Evolutionary conservation across 2,888 invertebrate genomes (phyloP).

Genomic region (Platerodrilus igneus): DNA sequence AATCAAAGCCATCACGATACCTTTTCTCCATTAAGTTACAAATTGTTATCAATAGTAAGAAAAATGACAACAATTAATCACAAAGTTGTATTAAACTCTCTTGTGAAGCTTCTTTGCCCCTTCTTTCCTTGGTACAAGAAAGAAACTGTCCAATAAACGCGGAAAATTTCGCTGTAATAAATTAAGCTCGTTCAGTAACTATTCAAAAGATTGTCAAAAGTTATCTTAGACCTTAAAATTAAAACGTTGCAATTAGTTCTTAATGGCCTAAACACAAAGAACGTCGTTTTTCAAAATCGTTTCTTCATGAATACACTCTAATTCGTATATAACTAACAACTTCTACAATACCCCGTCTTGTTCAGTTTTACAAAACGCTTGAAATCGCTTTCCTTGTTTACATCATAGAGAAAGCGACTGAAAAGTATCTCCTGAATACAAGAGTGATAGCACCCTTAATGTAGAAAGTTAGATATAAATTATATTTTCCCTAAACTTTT

Average conservation of each 20-base stretch:
- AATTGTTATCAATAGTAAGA: too few species aligned
- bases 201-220: constrained; percentile 45
- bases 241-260: constrained; percentile 48
- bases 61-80: too few species aligned
- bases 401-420: constrained; percentile 26
- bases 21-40: too few species aligned
- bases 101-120: too few species aligned
- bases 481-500: constrained; percentile 37
- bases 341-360: constrained; percentile 18
- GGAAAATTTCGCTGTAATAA: constrained; percentile 24
- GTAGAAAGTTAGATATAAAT: constrained; percentile 44
- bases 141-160: constrained; percentile 18
- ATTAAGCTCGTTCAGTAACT: constrained; percentile 23
- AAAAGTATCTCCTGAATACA: constrained; percentile 43
- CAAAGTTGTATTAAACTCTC: too few species aligned
- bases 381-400: constrained; percentile 19
- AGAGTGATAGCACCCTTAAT: constrained; percentile 45
- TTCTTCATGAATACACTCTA: constrained; percentile 45
- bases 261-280: constrained; percentile 48
- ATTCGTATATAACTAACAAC: constrained; percentile 21
- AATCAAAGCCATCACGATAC: too few species aligned
- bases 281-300: constrained; percentile 50
- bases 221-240: constrained; percentile 44
- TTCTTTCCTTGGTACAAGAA: too few species aligned
- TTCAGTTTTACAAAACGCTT: constrained; percentile 17